Conservation (phyloP, 2,797 vertebrate species). For the Odontamblyopus lacepedii region DNA sequence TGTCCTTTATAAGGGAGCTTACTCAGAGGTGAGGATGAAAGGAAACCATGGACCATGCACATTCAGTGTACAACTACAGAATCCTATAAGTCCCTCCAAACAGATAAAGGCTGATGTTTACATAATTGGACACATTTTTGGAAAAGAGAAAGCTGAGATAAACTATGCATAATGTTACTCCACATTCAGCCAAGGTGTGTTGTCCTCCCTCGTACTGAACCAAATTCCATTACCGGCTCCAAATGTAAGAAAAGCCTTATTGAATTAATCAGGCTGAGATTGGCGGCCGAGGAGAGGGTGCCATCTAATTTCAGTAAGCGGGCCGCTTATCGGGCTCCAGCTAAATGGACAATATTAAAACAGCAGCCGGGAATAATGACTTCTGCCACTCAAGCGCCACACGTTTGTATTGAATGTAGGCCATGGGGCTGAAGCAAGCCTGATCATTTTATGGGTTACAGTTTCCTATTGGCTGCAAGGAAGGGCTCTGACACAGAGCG, state of each 20-base stretch:
- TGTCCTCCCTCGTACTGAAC: conserved; percentile 51
- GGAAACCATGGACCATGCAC: conserved; percentile 5
- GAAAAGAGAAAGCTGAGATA: conserved; percentile 28
- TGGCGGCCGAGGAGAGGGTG: conserved; percentile 63
- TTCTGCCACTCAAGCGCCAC: conserved; percentile 80
- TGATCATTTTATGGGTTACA: conserved; percentile 83
- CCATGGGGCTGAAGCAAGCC: conserved; percentile 78
- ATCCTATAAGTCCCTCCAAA: conserved; percentile 10
- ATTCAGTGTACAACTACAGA: neutral
- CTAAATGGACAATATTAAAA: conserved; percentile 85
- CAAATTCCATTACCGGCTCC: conserved; percentile 65
- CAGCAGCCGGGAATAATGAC: conserved; percentile 82
- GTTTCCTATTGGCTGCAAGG: conserved; percentile 79
- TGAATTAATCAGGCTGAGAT: conserved; percentile 76
- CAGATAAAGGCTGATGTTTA: conserved; percentile 31
- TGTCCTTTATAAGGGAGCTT: conserved; percentile 16
- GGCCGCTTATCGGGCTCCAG: conserved; percentile 69
- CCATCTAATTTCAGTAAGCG: conserved; percentile 76
- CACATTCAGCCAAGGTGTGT: conserved; percentile 58
- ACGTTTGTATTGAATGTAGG: conserved; percentile 82
- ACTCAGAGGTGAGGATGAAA: conserved; percentile 4
- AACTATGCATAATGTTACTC: conserved; percentile 46
- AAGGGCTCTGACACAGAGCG: conserved; percentile 80
- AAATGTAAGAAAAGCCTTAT: conserved; percentile 72
- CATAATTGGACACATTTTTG: conserved; percentile 30